These are phyloP conservation scores for Drosophila mulleri DNA, from an alignment of 2,888 invertebrate species.

Conservation along the genomic window DNA sequence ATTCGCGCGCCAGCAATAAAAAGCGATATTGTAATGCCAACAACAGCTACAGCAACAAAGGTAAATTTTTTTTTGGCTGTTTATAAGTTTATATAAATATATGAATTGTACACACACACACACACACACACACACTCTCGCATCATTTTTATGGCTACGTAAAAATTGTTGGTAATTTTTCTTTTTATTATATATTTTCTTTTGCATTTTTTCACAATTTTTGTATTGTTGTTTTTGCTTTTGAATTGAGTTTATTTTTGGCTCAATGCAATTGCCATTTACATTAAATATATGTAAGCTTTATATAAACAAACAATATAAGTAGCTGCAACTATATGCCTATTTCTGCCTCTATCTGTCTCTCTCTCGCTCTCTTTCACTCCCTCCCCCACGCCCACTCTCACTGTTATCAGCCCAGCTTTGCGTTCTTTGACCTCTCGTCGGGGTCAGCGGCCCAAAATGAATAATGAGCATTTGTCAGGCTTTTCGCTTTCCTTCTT, in stretches of 20 bases:
- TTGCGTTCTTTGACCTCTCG: slow-evolving; percentile 60
- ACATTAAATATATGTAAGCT: background rate
- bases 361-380: background rate
- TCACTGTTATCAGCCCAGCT: slow-evolving; percentile 42
- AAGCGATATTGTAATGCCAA: slow-evolving; percentile 72
- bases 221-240: slow-evolving; percentile 31
- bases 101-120: slow-evolving; percentile 15
- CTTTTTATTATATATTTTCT: slow-evolving; percentile 8
- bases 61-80: slow-evolving; percentile 25
- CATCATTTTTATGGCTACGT: slow-evolving; percentile 19
- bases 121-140: background rate
- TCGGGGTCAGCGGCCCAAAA: slow-evolving; percentile 58
- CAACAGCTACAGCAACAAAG: slow-evolving; percentile 3
- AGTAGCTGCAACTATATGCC: slow-evolving; percentile 30
- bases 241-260: slow-evolving; percentile 57
- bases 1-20: slow-evolving; percentile 68
- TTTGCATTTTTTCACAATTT: slow-evolving; percentile 13
- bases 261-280: slow-evolving; percentile 31
- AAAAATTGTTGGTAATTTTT: slow-evolving; percentile 36
- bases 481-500: slow-evolving; percentile 35
- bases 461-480: slow-evolving; percentile 71
- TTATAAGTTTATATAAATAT: slow-evolving; percentile 45
- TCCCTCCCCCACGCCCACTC: background rate
- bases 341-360: background rate
- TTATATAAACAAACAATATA: slow-evolving; percentile 8